Conservation (phyloP, 2,113 vertebrate genomes). For the Aramus guarauna region DNA sequence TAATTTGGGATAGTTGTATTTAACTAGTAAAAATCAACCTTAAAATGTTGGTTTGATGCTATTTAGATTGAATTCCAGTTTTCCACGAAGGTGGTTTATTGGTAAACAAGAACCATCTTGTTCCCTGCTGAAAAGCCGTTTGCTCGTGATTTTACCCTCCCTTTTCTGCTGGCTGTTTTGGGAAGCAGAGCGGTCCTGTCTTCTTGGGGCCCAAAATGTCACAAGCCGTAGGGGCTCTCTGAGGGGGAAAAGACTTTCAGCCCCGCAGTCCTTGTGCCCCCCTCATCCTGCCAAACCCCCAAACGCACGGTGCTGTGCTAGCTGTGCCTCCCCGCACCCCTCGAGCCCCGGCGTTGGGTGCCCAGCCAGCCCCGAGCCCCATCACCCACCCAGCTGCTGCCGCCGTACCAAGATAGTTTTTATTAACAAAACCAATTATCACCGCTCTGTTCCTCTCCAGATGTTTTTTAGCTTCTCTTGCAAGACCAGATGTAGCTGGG, state of each 20-base stretch:
- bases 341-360: neutral
- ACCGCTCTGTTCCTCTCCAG: neutral
- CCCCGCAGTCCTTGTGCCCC: neutral
- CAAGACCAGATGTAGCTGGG: neutral
- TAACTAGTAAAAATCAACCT: neutral
- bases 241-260: neutral
- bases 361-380: neutral
- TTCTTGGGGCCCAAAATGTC: neutral
- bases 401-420: neutral
- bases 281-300: neutral
- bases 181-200: neutral
- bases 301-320: neutral
- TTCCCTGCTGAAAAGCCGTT: neutral
- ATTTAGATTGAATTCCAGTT: neutral
- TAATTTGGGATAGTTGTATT: neutral
- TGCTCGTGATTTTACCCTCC: neutral
- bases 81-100: neutral
- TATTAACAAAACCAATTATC: neutral
- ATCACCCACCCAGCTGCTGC: neutral
- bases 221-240: fast-evolving
- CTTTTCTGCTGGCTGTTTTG: neutral
- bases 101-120: neutral
- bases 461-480: neutral
- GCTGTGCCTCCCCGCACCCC: neutral
- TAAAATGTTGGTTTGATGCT: neutral